Evolutionary conservation across 1,140 invertebrate genomes (phyloP), one percentile per base, ranked within the genome.

Genomic region (Galendromus occidentalis): DNA sequence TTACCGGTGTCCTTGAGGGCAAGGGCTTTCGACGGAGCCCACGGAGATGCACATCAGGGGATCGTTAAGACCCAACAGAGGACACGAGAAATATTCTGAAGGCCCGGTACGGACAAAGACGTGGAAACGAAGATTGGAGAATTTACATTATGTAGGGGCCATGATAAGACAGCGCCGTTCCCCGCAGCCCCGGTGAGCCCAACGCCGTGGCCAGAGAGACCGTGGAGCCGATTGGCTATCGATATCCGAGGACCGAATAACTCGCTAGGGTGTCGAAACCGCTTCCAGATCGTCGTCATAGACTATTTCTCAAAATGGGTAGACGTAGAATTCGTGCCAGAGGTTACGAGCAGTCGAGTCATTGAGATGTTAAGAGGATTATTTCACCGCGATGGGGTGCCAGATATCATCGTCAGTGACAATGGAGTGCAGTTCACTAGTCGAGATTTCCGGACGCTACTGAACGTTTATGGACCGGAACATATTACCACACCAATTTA

Each of bases 281-380:
- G 42, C 12, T 44, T 44, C 42, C 42, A 44, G 42, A 44, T 44
- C 12, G 45, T 47, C 18, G 45, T 47, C 4, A 14, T 47, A 14
- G 45, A 47, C 14, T 47, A 47, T 47, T 47, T 47, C 14, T 47
- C 45, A 47, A 47, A 47, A 47, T 47, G 45, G 45, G 45, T 47
- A 7, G 45, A 47, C 4, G 18, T 20, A 7, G 18, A 47, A 7
- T 22, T 14, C 5, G 14, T 28, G 18, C 28, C 4, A 4, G 45
- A 47, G 7, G 45, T 14, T 14, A 47, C 45, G 14, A 14, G 5
- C 4, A 14, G 7, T 47, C 45, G 45, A 22, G 14, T 47, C 7
- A 14, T 47, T 14, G 18, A 5, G 7, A 22, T 47, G 18, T 14
- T 47, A 6, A 14, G 14, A 28, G 14, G 14, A 28, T 14, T 47